phyloP scores from a whole-genome alignment of 2,797 vertebrate genomes.

The Coranthus polyacanthus region DNA sequence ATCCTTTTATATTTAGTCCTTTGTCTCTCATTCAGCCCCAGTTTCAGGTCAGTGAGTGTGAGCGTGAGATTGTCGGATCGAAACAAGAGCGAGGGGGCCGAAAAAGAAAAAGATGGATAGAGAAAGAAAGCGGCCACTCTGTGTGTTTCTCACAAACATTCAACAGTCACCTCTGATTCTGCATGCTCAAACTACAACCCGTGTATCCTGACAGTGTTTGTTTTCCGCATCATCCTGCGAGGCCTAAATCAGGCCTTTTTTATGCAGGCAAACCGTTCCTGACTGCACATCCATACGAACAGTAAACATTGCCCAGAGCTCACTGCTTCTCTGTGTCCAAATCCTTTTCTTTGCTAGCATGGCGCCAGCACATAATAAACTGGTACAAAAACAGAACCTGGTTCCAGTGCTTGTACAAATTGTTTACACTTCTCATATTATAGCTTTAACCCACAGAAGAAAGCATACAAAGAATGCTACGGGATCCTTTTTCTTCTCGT shows the following conservation, averaged over 20 bases:
- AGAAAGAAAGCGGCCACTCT: constrained; percentile 25
- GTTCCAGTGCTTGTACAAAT: not conserved
- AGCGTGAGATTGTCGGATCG: constrained; percentile 21
- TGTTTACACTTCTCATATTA: constrained; percentile 58
- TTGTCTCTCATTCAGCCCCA: constrained; percentile 31
- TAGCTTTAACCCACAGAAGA: constrained; percentile 29
- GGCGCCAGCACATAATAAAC: constrained; percentile 18
- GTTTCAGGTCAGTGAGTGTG: constrained; percentile 57
- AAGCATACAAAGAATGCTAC: constrained; percentile 20
- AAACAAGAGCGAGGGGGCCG: constrained; percentile 16
- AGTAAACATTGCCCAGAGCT: constrained; percentile 64
- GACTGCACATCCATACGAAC: constrained; percentile 36
- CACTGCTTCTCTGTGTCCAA: constrained; percentile 36
- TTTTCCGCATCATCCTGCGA: not conserved
- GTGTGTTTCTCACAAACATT: constrained; percentile 41
- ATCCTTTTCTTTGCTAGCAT: constrained; percentile 32
- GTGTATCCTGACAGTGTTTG: constrained; percentile 50
- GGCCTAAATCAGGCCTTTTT: constrained; percentile 55
- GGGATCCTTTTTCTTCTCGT: constrained; percentile 20
- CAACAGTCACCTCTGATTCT: constrained; percentile 42
- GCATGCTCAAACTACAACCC: constrained; percentile 15
- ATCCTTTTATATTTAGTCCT: constrained; percentile 33
- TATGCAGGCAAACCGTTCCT: constrained; percentile 48
- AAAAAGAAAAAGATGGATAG: constrained; percentile 23
- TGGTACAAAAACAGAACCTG: constrained; percentile 14